Base-by-base conservation (phyloP, 2,797 vertebrate species). In the Sebastes reedi region DNA sequence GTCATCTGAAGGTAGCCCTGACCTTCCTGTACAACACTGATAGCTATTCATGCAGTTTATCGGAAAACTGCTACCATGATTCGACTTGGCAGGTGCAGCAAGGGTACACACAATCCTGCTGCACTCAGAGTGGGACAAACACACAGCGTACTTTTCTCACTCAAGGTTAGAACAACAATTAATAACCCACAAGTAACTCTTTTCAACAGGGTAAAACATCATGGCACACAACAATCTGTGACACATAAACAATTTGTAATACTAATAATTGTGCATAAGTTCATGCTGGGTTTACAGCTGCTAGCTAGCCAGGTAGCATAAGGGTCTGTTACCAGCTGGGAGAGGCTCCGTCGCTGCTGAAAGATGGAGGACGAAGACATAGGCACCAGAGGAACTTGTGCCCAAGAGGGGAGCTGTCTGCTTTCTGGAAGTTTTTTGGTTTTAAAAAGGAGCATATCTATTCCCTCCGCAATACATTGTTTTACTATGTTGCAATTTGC, bases 21-120 rank as follows among this genome's bases (percentile, higher is more conserved):
- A 87, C 72, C 77, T 87, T 85, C 56, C 67, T 24, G 46, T 27
- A 30, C 34, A 77, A 50, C 54, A 39, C 60, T 54, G 68, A 77
- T 27, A 75, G 39, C 22, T 9, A 1, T 42, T 74, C n/a, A 34
- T 11, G 20, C 6, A 71, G 32, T 39, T 22, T n/a, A 77, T 74
- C 55, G 66, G 60, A 64, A 71, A 61, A 39, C 67, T 25, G 61
- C 67, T 80, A 82, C 85, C 62, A 36, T 42, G 30, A 66, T 32
- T 82, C 5, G 52, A 60, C 42, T 30, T 52, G 29, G 73, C 74
- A 74, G 46, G 66, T 75, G 64, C 79, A 84, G 66, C 16, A 42
- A 64, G 39, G 1, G 4, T 20, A 22, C 29, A 66, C 62, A 72
- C 58, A 79, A 14, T 0, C 55, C 69, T 22, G 56, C 36, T 39